Percentiles rank a stretch among this genome's conserved stretches.
Conservation (phyloP, 2,888 invertebrate genomes). For the Tinea pellionella region DNA sequence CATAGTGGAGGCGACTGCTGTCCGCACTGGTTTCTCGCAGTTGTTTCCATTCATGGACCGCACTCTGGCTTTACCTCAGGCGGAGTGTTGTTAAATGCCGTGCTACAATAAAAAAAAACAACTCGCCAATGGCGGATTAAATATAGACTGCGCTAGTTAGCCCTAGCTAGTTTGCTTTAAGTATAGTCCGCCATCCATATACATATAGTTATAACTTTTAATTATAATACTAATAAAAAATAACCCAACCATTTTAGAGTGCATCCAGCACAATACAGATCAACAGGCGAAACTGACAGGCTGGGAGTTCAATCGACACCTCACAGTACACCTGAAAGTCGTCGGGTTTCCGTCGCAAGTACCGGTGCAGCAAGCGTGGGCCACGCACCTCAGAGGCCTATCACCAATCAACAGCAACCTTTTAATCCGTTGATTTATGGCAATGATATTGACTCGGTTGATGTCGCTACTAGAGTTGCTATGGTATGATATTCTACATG, state of each 20-base stretch:
- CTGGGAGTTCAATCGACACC: slow-evolving; percentile 25
- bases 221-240: background rate
- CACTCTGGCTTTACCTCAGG: no score
- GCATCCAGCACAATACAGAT: slow-evolving; percentile 36
- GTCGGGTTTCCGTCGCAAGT: slow-evolving; percentile 47
- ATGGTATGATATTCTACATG: slow-evolving; percentile 78
- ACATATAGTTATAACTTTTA: no score
- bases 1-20: no score
- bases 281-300: slow-evolving; percentile 32
- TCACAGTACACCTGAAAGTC: slow-evolving; percentile 52
- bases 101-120: no score
- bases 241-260: slow-evolving; percentile 31
- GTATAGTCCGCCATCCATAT: no score
- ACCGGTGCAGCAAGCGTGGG: slow-evolving; percentile 36
- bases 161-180: no score
- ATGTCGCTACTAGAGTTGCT: slow-evolving; percentile 96
- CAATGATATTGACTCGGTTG: slow-evolving; percentile 97
- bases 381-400: slow-evolving; percentile 51
- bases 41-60: background rate
- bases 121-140: no score
- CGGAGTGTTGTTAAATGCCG: no score
- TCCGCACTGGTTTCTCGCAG: no score
- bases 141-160: no score
- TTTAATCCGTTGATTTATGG: slow-evolving; percentile 93
- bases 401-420: slow-evolving; percentile 61